Evolutionary conservation across 2,888 invertebrate species (phyloP), one percentile per base, ranked within the genome.

Genomic region (Carabus problematicus): DNA sequence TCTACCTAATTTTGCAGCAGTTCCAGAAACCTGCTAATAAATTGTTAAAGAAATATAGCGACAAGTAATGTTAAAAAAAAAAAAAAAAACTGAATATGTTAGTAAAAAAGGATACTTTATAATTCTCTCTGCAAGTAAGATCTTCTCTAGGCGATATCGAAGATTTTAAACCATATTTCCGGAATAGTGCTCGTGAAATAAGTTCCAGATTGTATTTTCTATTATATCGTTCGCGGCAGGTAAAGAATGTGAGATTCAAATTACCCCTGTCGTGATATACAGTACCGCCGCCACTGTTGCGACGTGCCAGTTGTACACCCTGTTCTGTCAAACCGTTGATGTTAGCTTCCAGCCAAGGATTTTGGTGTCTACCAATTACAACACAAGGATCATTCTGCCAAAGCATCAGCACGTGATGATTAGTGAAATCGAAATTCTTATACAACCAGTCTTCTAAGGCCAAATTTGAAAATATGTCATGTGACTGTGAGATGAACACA

Each of bases 391-490:
- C 88, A 81, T 98, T 99, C 64, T 91, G 88, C 96, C 97, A 98
- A 68, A 98, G 84, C 82, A 98, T 87, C 79, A 98, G 84, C 1
- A 97, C 86, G 80, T 95, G 93, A 78, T 93, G 92, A 71, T 91
- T 87, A 4, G 86, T 85, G 75, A 97, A 93, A 80, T 95, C 90
- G 80, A 89, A 90, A 78, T 97, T 92, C 66, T 88, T 89, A 82
- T 96, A 97, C 76, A 98, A 85, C 97, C 97, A 98, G 81, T 98
- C 95, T 82, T 99, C 98, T 69, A 98, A 82, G 3, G 98, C 98
- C 77, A 98, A 84, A 83, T 99, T 99, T 8, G 93, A 91, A 79
- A 89, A 96, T 73, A 99, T 91, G 79, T 97, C 92, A 71, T 88
- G 89, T 0, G 95, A 95, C 81, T 93, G 93, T 0, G 98, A 98